Percentiles rank a stretch among this genome's conserved stretches.
phyloP scores from a whole-genome alignment of 2,888 invertebrate genomes.

The Andricus quercusramuli region DNA sequence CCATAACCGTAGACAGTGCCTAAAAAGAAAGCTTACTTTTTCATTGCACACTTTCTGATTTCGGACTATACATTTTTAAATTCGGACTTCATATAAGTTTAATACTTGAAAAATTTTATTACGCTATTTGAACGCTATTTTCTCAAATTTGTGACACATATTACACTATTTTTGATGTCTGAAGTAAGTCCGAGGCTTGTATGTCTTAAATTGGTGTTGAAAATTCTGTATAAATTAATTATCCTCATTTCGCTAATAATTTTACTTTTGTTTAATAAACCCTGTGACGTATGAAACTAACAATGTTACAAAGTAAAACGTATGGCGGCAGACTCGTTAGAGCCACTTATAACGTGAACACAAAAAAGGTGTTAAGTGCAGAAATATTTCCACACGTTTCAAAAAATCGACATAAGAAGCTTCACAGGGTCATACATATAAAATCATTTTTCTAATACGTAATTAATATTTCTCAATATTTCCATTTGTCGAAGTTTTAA shows the following conservation, averaged over 20 bases:
- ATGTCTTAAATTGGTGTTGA: too few relatives aligned
- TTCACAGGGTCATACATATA: not conserved
- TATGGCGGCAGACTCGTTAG: constrained; percentile 53
- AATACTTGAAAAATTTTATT: too few relatives aligned
- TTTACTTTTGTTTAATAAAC: constrained; percentile 2
- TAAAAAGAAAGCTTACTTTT: too few relatives aligned
- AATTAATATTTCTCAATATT: not conserved
- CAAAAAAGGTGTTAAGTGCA: constrained; percentile 60
- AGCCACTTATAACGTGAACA: constrained; percentile 55
- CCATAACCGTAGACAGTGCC: too few relatives aligned
- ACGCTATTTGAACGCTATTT: too few relatives aligned
- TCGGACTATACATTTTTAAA: too few relatives aligned
- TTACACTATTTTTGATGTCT: too few relatives aligned
- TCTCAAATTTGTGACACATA: too few relatives aligned
- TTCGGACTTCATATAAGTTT: too few relatives aligned
- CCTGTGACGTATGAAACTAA: not conserved
- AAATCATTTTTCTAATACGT: not conserved
- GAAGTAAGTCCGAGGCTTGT: too few relatives aligned
- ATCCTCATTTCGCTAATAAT: not conserved
- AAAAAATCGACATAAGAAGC: not conserved
- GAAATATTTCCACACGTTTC: constrained; percentile 47
- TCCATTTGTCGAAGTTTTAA: not conserved
- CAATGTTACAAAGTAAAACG: not conserved
- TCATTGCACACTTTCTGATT: too few relatives aligned
- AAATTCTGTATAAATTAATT: too few relatives aligned